Base-by-base conservation (phyloP, 1,140 invertebrate species). In the Sarcophaga bullata region DNA sequence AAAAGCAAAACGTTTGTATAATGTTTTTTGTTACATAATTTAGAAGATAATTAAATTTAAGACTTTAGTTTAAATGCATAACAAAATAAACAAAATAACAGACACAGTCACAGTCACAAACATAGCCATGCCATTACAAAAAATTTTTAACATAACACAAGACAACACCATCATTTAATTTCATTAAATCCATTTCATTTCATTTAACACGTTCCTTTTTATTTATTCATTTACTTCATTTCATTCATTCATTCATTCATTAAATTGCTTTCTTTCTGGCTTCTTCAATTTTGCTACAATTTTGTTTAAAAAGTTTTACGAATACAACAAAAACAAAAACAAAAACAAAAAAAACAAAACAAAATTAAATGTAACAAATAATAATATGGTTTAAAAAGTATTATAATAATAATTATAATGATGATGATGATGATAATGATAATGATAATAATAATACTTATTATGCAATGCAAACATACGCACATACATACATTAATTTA, bases 401-500 rank as follows among this genome's bases (percentile, higher is more conserved):
- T 78, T 54, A 19, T 73, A 37, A 49, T 82, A n/a, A n/a, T n/a
- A 58, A 58, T 58, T n/a, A 25, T n/a, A 76, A 76, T 48, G 47
- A 76, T 48, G 73, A 75, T 46, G 73, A 47, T 49, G 73, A 76
- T n/a, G n/a, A n/a, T n/a, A n/a, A n/a, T n/a, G n/a, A n/a, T n/a
- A n/a, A n/a, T n/a, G n/a, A n/a, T n/a, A n/a, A n/a, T 48, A 48
- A 76, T 48, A 47, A 76, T 76, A 76, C 48, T 37, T 37, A 78
- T 78, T 78, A 78, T 50, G 75, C 75, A 78, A 78, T 78, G 7
- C 1, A 37, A 37, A 37, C 25, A 37, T 37, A 37, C n/a, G 17
- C 7, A 50, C n/a, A n/a, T n/a, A n/a, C n/a, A n/a, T n/a, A n/a
- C 48, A 78, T 78, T 78, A 78, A 78, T 78, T 78, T 78, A 48